Percentiles rank a stretch among this genome's conserved stretches.
phyloP scores from a whole-genome alignment of 2,113 vertebrate species.

The Clarias batrachus region DNA sequence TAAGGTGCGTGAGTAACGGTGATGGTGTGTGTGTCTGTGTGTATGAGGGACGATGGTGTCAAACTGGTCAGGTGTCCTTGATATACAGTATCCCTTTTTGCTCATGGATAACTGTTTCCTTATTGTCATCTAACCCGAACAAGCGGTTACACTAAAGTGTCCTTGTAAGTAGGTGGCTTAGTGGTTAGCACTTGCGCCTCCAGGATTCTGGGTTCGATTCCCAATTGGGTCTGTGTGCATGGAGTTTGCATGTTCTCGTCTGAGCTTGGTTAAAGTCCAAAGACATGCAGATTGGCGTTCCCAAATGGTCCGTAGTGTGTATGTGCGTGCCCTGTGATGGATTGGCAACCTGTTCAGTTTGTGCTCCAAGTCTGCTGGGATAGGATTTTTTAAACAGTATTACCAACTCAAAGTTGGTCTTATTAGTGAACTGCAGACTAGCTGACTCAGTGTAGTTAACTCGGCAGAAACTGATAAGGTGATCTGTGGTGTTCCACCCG shows the following conservation, averaged over 20 bases:
- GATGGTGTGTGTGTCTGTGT: no score
- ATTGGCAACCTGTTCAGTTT: no score
- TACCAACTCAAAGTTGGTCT: background rate
- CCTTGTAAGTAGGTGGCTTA: background rate
- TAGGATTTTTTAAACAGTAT: background rate
- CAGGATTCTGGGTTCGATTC: no score
- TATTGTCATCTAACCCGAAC: background rate
- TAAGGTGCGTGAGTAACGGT: slow-evolving; percentile 79
- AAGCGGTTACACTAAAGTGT: background rate
- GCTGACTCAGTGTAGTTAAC: background rate
- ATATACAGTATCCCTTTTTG: background rate
- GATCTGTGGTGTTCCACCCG: background rate
- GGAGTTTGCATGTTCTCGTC: no score
- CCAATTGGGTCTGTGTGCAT: no score
- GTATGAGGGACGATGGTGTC: no score
- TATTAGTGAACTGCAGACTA: background rate
- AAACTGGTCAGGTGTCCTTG: slow-evolving; percentile 22
- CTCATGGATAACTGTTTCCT: background rate
- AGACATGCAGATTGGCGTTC: no score
- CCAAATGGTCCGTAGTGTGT: no score
- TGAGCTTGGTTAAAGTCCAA: no score
- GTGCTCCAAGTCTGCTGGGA: no score
- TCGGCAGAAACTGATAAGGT: slow-evolving; percentile 21
- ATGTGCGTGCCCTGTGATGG: no score
- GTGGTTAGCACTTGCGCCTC: no score